These are phyloP conservation scores for Ctenoplectra terminalis DNA, from an alignment of 1,140 invertebrate genomes.

Conservation along the genomic window DNA sequence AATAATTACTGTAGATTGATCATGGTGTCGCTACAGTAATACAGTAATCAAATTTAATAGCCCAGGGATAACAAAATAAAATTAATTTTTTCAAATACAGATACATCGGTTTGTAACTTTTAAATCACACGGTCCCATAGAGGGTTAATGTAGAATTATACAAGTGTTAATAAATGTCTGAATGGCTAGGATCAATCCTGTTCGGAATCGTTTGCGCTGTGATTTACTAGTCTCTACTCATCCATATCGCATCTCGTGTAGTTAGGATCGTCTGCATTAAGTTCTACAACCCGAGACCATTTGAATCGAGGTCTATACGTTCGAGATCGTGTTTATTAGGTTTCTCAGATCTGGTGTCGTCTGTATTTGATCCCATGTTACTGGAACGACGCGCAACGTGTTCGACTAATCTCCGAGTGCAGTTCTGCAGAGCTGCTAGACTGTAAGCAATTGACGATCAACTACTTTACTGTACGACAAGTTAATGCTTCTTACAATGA, in stretches of 20 bases:
- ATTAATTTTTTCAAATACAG: no score
- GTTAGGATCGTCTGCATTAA: not conserved
- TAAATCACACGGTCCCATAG: no score
- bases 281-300: not conserved
- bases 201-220: not conserved
- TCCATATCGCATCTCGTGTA: not conserved
- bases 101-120: no score
- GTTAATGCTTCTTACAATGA: not conserved
- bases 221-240: not conserved
- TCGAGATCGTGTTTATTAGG: slow-evolving; percentile 1
- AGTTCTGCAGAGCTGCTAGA: not conserved
- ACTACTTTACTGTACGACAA: not conserved
- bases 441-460: not conserved
- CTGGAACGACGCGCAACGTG: not conserved
- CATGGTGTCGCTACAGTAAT: no score
- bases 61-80: no score
- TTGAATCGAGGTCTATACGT: not conserved
- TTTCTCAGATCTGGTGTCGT: slow-evolving; percentile 16
- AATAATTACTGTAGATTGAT: no score
- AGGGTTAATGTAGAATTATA: no score
- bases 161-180: no score
- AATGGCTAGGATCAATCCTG: no score
- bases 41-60: no score
- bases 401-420: not conserved
- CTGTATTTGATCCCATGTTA: slow-evolving; percentile 13